These are phyloP conservation scores for Alcis repandata DNA, from an alignment of 2,888 invertebrate species.

Conservation along the genomic window DNA sequence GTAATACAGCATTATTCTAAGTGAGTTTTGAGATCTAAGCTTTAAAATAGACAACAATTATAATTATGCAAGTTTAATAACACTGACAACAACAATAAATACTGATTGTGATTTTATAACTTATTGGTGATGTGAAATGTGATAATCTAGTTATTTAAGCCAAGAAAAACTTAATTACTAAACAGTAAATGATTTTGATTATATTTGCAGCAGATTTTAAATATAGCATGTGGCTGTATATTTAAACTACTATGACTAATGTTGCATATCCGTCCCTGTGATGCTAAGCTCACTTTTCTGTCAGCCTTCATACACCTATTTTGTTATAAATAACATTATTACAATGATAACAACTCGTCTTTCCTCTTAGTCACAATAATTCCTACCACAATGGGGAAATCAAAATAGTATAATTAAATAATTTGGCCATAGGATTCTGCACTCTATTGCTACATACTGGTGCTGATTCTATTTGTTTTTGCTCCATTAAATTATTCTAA, in stretches of 20 bases:
- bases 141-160: background rate
- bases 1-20: constrained; percentile 3
- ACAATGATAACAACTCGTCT: constrained; percentile 25
- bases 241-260: constrained; percentile 37
- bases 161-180: background rate
- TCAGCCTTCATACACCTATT: constrained; percentile 40
- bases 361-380: constrained; percentile 26
- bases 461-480: background rate
- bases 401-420: background rate
- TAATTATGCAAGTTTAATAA: constrained; percentile 22
- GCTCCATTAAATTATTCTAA: background rate
- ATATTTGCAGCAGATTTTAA: constrained; percentile 14
- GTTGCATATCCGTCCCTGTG: constrained; percentile 43
- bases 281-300: constrained; percentile 46
- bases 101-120: constrained; percentile 29
- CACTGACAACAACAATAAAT: constrained; percentile 35
- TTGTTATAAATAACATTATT: constrained; percentile 34
- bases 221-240: constrained; percentile 20
- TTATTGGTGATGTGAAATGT: background rate
- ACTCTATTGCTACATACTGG: background rate
- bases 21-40: constrained; percentile 36
- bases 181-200: constrained; percentile 8
- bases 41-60: constrained; percentile 28
- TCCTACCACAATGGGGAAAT: constrained; percentile 12
- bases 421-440: background rate